Conservation (phyloP, 1,140 invertebrate genomes). For the Diplogasteroides magnus region DNA sequence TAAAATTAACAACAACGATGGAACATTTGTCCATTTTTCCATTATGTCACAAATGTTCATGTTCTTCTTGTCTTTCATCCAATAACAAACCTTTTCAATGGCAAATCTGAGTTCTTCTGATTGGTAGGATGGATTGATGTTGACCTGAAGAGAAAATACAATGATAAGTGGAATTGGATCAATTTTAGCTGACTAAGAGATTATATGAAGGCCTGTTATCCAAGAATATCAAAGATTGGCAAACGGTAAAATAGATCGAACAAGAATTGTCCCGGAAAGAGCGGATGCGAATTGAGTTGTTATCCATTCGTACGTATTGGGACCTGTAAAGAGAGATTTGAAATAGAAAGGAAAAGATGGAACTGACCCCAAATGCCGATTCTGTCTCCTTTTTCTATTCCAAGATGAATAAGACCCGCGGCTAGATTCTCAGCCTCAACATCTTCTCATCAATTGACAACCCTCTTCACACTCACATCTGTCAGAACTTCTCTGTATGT, state of each 20-base stretch:
- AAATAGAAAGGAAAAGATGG: no score
- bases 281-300: slow-evolving; percentile 71
- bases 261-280: slow-evolving; percentile 74
- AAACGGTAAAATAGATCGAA: no score
- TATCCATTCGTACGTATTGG: slow-evolving; percentile 78
- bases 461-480: slow-evolving; percentile 41
- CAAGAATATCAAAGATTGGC: no score
- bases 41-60: no score
- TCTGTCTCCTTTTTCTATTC: slow-evolving; percentile 73
- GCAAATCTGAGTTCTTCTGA: slow-evolving; percentile 72
- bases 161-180: no score
- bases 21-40: no score
- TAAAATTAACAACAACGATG: no score
- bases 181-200: no score
- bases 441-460: background rate
- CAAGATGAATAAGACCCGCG: slow-evolving; percentile 71
- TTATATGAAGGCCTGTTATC: no score
- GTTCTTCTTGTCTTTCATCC: slow-evolving; percentile 7
- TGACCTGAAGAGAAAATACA: slow-evolving; percentile 61
- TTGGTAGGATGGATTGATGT: slow-evolving; percentile 78
- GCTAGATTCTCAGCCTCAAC: slow-evolving; percentile 71
- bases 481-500: slow-evolving; percentile 45
- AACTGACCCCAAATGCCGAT: slow-evolving; percentile 81
- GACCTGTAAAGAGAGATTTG: no score
- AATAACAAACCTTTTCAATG: slow-evolving; percentile 64